Evolutionary conservation across 92 coral and sea anemone genomes (phyloP).

Genomic region (Porites evermanni): DNA sequence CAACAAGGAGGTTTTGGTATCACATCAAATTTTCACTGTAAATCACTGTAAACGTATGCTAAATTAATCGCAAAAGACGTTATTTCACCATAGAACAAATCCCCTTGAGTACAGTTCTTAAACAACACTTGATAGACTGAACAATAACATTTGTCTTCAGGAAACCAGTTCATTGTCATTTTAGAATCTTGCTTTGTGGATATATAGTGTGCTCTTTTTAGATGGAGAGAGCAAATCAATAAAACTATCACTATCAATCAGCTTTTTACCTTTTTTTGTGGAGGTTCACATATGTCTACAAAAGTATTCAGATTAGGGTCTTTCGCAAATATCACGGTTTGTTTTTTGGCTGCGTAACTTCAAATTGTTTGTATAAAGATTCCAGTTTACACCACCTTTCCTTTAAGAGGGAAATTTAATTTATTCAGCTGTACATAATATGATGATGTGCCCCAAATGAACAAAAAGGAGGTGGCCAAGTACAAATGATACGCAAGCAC

Average conservation of each 20-base stretch:
- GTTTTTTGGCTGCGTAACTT: neutral
- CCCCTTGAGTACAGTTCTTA: constrained; percentile 20
- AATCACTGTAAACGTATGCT: neutral
- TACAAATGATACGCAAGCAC: neutral
- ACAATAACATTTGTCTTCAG: neutral
- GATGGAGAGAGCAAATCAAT: too few relatives aligned
- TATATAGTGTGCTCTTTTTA: too few relatives aligned
- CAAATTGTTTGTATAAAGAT: neutral
- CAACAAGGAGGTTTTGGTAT: neutral
- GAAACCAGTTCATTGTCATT: neutral
- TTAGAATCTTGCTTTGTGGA: too few relatives aligned
- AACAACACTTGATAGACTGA: neutral
- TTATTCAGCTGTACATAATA: neutral
- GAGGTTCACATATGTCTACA: too few relatives aligned
- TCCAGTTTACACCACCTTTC: neutral
- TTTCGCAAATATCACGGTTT: too few relatives aligned
- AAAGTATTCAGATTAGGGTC: too few relatives aligned
- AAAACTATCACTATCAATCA: too few relatives aligned
- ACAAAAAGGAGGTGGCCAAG: neutral
- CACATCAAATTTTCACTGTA: constrained; percentile 9
- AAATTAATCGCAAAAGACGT: neutral
- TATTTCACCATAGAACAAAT: neutral
- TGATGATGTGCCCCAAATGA: neutral
- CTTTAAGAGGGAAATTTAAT: neutral
- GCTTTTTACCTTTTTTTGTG: too few relatives aligned